Conservation (phyloP, 2,797 vertebrate species). For the Gymnothorax reevesii region DNA sequence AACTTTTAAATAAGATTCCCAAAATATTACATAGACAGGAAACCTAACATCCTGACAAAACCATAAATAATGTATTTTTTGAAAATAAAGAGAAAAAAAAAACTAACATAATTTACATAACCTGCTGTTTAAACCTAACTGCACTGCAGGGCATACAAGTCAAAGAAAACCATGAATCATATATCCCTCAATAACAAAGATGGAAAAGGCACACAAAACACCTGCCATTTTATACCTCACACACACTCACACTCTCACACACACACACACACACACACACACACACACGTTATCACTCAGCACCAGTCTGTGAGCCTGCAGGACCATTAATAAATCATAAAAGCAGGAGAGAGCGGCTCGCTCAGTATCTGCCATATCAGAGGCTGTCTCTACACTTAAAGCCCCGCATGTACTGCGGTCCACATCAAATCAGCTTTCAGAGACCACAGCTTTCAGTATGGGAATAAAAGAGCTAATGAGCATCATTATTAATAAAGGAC, state of each 20-base stretch:
- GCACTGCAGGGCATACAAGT: slow-evolving; percentile 49
- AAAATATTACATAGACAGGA: background rate
- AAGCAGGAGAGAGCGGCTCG: slow-evolving; percentile 37
- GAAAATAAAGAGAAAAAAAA: background rate
- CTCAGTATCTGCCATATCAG: slow-evolving; percentile 45
- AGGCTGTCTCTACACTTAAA: slow-evolving; percentile 18
- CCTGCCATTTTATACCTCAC: background rate
- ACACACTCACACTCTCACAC: slow-evolving; percentile 13
- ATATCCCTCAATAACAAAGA: slow-evolving; percentile 46
- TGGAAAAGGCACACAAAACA: slow-evolving; percentile 41
- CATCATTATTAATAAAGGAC: slow-evolving; percentile 29
- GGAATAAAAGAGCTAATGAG: background rate
- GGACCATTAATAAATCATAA: slow-evolving; percentile 62
- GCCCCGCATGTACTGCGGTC: background rate
- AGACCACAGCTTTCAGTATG: slow-evolving; percentile 19
- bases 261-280: slow-evolving; percentile 41
- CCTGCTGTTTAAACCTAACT: background rate
- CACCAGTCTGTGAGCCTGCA: slow-evolving; percentile 45
- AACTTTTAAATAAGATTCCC: background rate
- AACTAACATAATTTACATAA: background rate
- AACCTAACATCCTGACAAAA: background rate
- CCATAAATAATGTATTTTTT: background rate
- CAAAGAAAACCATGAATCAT: slow-evolving; percentile 48
- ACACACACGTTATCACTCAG: slow-evolving; percentile 37
- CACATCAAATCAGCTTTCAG: slow-evolving; percentile 27